Evolutionary conservation across 2,797 vertebrate species (phyloP).

Genomic region (Valencia hispanica): DNA sequence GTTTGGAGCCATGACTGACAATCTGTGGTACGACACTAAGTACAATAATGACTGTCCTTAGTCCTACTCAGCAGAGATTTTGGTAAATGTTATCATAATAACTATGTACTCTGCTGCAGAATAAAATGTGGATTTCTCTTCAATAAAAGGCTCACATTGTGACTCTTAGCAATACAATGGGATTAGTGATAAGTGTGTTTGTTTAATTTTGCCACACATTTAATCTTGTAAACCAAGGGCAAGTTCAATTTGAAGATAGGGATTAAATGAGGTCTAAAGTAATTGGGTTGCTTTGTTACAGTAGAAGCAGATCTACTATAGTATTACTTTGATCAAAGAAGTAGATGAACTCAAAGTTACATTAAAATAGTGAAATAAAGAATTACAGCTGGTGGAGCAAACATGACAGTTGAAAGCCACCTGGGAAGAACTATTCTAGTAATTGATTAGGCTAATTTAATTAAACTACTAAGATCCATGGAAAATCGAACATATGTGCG

Average conservation of each 20-base stretch:
- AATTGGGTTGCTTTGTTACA: constrained; percentile 40
- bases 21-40: not conserved
- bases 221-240: constrained; percentile 32
- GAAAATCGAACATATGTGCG: not conserved
- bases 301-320: constrained; percentile 12
- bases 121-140: not conserved
- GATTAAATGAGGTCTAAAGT: constrained; percentile 49
- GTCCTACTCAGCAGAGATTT: not conserved
- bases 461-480: not conserved
- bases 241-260: constrained; percentile 39
- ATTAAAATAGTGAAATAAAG: not conserved
- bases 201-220: constrained; percentile 10
- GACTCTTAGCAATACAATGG: not conserved
- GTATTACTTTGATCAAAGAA: constrained; percentile 21
- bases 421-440: not conserved
- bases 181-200: constrained; percentile 10
- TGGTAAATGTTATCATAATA: not conserved
- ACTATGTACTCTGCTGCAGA: not conserved
- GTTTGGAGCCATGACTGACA: not conserved
- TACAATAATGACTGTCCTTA: not conserved
- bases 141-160: not conserved
- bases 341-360: constrained; percentile 17
- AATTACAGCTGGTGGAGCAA: not conserved
- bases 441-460: not conserved
- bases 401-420: not conserved